Percentiles rank a stretch among this genome's conserved stretches.
Conservation (phyloP, 2,888 invertebrate species). For the Rhyacophila evoluta region DNA sequence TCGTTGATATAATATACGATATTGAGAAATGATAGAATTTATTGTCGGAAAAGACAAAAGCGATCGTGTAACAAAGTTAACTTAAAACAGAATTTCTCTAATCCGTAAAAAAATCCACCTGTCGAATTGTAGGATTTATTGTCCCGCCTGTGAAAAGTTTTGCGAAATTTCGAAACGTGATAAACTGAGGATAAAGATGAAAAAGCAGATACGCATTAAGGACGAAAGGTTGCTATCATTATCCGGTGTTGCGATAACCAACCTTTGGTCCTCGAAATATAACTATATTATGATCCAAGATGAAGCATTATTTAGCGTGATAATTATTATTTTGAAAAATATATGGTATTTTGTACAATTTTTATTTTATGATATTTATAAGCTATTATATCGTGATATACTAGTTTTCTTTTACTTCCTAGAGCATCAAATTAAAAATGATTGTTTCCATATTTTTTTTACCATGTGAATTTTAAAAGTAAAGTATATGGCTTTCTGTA, state of each 20-base stretch:
- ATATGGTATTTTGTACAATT: too few relatives aligned
- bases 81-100: background rate
- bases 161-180: background rate
- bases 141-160: background rate
- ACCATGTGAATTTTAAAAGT: too few relatives aligned
- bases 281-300: background rate
- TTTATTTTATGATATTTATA: too few relatives aligned
- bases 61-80: background rate
- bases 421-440: too few relatives aligned
- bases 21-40: too few relatives aligned
- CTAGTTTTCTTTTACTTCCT: too few relatives aligned
- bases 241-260: background rate
- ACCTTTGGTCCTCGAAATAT: too few relatives aligned
- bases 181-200: slow-evolving; percentile 5
- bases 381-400: too few relatives aligned
- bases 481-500: background rate
- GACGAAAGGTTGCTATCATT: background rate
- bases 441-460: too few relatives aligned
- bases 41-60: background rate
- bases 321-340: too few relatives aligned
- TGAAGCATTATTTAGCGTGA: background rate
- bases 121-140: background rate
- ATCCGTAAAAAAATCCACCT: slow-evolving; percentile 6
- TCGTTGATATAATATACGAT: too few relatives aligned
- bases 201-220: background rate